These are phyloP conservation scores for Antechinus flavipes DNA, from an alignment of 2,113 vertebrate genomes.

Conservation along the genomic window DNA sequence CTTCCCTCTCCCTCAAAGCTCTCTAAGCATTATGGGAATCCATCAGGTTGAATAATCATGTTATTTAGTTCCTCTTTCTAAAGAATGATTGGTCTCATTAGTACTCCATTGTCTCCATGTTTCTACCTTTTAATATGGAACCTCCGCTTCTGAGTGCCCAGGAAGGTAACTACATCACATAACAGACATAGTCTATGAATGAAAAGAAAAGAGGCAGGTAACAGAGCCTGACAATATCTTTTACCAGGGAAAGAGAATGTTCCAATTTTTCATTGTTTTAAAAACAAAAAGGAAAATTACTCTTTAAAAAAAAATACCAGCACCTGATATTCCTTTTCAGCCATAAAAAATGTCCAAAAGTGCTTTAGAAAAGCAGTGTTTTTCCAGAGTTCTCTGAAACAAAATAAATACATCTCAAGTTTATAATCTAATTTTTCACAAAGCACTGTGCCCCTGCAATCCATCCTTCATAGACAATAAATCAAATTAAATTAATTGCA, in stretches of 20 bases:
- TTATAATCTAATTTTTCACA: not conserved
- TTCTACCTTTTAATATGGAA: not conserved
- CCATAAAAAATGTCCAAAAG: not conserved
- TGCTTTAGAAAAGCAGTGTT: not conserved
- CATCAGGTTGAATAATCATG: not conserved
- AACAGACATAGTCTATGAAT: not conserved
- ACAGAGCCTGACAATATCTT: not conserved
- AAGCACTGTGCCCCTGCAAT: not conserved
- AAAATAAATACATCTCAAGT: not conserved
- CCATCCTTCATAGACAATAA: not conserved
- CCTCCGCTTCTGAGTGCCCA: not conserved
- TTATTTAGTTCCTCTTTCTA: not conserved
- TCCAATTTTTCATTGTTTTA: not conserved
- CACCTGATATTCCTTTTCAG: not conserved
- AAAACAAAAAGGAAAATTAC: not conserved
- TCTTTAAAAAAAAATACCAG: not conserved
- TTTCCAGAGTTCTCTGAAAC: not conserved
- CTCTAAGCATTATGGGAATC: not conserved
- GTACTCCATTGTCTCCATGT: not conserved
- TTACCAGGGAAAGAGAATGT: not conserved
- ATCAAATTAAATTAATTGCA: not conserved
- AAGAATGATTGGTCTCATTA: not conserved
- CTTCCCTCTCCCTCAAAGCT: not conserved
- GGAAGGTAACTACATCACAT: not conserved
- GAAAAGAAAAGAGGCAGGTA: not conserved